Evolutionary conservation across 2,797 vertebrate species (phyloP).

Genomic region (Schizopygopsis pylzovi): DNA sequence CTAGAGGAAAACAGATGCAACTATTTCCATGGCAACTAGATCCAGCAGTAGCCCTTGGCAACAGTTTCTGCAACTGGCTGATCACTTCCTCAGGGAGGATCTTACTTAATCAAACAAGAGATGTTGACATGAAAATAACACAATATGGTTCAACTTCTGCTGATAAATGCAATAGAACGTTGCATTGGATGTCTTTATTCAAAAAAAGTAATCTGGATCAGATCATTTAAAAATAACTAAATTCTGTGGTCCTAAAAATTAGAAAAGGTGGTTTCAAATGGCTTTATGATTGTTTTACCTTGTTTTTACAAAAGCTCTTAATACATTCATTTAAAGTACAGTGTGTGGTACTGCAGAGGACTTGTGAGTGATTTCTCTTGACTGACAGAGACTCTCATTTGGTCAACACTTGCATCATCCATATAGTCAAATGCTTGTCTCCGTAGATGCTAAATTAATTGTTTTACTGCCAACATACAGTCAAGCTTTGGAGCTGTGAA

Average conservation of each 20-base stretch:
- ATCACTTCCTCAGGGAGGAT: conserved; percentile 29
- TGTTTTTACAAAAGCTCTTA: conserved; percentile 5
- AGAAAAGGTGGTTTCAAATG: background rate
- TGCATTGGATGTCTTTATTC: background rate
- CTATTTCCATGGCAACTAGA: conserved; percentile 80
- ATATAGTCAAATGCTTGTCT: background rate
- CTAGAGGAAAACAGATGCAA: conserved; percentile 70
- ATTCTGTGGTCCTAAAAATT: background rate
- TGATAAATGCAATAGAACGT: background rate
- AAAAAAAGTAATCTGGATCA: background rate
- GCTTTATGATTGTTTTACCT: background rate
- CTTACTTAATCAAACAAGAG: conserved; percentile 65
- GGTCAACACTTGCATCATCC: background rate
- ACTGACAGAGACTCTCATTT: background rate
- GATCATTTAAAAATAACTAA: background rate
- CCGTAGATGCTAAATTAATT: background rate
- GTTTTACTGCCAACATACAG: background rate
- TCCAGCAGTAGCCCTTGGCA: conserved; percentile 72
- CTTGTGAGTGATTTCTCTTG: background rate
- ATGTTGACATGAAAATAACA: conserved; percentile 10
- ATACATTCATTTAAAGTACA: background rate
- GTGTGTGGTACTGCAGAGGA: background rate
- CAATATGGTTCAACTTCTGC: background rate
- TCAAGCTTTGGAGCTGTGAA: background rate
- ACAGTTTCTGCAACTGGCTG: conserved; percentile 59